Percentiles rank a stretch among this genome's conserved stretches.
These are phyloP conservation scores for Poeciliopsis retropinna DNA, from an alignment of 2,113 vertebrate species.

Conservation along the genomic window DNA sequence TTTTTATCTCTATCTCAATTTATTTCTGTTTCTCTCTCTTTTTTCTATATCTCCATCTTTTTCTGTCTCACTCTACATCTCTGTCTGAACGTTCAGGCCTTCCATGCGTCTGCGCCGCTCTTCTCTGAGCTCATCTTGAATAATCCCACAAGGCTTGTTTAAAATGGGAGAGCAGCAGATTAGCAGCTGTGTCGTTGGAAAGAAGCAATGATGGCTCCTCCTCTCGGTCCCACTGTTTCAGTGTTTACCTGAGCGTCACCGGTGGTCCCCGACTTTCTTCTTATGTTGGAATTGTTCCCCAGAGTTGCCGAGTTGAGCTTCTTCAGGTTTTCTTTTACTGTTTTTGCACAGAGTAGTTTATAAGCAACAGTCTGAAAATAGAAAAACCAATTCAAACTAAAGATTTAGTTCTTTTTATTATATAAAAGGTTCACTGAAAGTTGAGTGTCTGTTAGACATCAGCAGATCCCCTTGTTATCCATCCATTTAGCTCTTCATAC, in stretches of 20 bases:
- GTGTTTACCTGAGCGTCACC: background rate
- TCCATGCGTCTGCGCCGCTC: background rate
- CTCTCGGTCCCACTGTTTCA: background rate
- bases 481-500: background rate
- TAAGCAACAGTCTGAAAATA: background rate
- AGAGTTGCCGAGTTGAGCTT: background rate
- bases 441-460: background rate
- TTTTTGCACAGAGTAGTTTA: background rate
- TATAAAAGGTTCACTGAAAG: background rate
- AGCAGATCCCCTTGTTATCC: background rate
- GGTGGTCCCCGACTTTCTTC: background rate
- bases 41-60: too few relatives aligned
- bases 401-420: too few relatives aligned
- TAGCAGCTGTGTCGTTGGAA: background rate
- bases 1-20: too few relatives aligned
- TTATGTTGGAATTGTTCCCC: background rate
- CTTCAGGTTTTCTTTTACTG: background rate
- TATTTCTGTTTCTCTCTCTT: too few relatives aligned
- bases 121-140: background rate
- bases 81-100: background rate
- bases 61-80: too few relatives aligned
- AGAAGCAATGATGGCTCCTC: background rate
- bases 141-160: background rate
- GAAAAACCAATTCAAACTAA: background rate
- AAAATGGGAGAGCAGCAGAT: background rate